Conservation (phyloP, 2,113 vertebrate genomes). For the Solenodon paradoxus region DNA sequence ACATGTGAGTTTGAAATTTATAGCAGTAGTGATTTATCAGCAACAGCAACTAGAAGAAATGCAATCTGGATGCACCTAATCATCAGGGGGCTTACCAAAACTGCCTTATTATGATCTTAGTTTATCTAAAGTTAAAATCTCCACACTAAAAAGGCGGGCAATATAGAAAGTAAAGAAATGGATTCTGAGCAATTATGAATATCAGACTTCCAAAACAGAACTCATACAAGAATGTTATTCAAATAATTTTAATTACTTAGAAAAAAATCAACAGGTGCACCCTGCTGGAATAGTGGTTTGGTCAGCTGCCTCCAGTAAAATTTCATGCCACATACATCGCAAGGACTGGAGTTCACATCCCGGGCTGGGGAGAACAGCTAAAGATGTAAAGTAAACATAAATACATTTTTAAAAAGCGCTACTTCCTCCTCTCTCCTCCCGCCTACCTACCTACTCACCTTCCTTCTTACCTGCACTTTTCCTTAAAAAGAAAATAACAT, state of each 20-base stretch:
- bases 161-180: background rate
- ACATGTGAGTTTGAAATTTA: background rate
- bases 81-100: background rate
- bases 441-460: too few relatives aligned
- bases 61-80: background rate
- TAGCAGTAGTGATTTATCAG: background rate
- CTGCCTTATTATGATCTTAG: background rate
- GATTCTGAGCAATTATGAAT: background rate
- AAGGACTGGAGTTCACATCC: too few relatives aligned
- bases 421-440: too few relatives aligned
- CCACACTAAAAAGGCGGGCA: background rate
- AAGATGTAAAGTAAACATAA: too few relatives aligned
- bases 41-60: background rate
- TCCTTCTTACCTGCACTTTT: too few relatives aligned
- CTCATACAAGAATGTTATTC: background rate
- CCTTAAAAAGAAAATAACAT: too few relatives aligned
- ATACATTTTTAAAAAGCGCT: too few relatives aligned
- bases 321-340: too few relatives aligned
- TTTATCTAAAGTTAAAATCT: background rate
- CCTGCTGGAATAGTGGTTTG: too few relatives aligned
- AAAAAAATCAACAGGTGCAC: too few relatives aligned
- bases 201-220: background rate
- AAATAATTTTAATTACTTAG: constrained; percentile 5
- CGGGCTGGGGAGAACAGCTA: too few relatives aligned
- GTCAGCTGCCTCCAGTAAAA: too few relatives aligned